phyloP scores from a whole-genome alignment of 35 echinoderm and acorn worm species.

The Ptychodera flava region DNA sequence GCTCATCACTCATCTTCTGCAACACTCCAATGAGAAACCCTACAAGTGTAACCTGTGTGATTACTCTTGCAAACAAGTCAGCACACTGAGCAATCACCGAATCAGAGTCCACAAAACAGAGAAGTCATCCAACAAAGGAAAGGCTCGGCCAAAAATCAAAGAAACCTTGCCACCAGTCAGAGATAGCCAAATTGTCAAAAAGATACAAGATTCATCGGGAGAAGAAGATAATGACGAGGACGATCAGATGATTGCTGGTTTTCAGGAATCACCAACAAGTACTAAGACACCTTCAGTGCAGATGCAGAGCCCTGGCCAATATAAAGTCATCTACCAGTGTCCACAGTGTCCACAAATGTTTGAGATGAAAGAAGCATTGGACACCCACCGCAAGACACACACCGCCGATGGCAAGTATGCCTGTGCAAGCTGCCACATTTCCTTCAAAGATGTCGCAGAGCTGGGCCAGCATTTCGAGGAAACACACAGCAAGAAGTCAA shows the following conservation, averaged over 20 bases:
- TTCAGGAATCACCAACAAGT: no score
- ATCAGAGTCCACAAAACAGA: neutral
- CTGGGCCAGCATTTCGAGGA: neutral
- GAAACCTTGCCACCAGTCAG: neutral
- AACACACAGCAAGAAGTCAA: neutral
- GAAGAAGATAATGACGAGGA: neutral
- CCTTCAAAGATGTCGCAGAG: neutral
- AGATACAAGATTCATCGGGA: neutral
- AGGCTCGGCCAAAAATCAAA: neutral
- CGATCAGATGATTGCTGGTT: neutral
- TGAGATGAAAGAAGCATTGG: neutral
- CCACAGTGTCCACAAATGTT: neutral
- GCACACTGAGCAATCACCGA: neutral
- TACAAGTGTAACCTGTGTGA: slow-evolving; percentile 27
- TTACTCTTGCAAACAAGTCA: slow-evolving; percentile 10
- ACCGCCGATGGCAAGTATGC: neutral
- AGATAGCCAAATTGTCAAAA: neutral
- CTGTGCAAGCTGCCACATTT: neutral
- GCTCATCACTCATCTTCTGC: slow-evolving; percentile 14
- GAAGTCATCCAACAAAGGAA: neutral
- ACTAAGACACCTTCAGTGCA: neutral
- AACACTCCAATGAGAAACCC: slow-evolving; percentile 30
- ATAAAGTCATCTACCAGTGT: neutral
- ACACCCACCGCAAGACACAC: neutral
- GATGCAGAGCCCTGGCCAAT: neutral